Evolutionary conservation across 2,888 invertebrate species (phyloP), one percentile per base, ranked within the genome.

Genomic region (Trachelus stipa): DNA sequence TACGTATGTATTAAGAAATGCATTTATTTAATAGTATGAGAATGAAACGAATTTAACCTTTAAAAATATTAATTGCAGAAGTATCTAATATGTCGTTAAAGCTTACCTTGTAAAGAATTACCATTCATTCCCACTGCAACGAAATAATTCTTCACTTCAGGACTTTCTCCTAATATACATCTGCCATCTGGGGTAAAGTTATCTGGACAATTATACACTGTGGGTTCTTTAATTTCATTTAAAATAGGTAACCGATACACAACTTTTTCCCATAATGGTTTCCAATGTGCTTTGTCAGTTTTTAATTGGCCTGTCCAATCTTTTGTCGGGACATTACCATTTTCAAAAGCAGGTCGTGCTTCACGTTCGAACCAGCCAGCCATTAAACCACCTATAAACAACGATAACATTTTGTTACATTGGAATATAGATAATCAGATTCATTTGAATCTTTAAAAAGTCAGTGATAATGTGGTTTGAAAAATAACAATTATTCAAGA

Each of bases 111-210:
- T 73, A 95, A 91, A 12, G 95, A 94, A 87, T 94, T 94, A 11
- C 95, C 94, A 90, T 95, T 95, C 94, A 95, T 94, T 35, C 95
- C 96, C 79, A 94, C 94, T 74, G 95, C 95, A n/a, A 95, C 94
- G 90, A 94, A 95, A 88, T 95, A 95, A 87, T 95, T 95, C 81
- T 93, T 93, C 23, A 95, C 93, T 92, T 95, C 95, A 3, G 95
- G 93, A 37, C 94, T 93, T 90, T 95, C 94, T 37, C 95, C 95
- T 15, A 95, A 87, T 85, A 95, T 94, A 94, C 94, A 95, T 85
- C 94, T 92, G 12, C 95, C 94, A 91, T 95, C 95, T 1, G 95
- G 95, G 6, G 95, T 95, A 88, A 95, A 95, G 88, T 94, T 95
- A 89, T 95, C 95, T 1, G 95, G 94, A 34, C 94, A 95, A 85